Percentiles rank a stretch among this genome's conserved stretches.
Conservation (phyloP, 2,888 invertebrate species). For the Nomada ruficornis region DNA sequence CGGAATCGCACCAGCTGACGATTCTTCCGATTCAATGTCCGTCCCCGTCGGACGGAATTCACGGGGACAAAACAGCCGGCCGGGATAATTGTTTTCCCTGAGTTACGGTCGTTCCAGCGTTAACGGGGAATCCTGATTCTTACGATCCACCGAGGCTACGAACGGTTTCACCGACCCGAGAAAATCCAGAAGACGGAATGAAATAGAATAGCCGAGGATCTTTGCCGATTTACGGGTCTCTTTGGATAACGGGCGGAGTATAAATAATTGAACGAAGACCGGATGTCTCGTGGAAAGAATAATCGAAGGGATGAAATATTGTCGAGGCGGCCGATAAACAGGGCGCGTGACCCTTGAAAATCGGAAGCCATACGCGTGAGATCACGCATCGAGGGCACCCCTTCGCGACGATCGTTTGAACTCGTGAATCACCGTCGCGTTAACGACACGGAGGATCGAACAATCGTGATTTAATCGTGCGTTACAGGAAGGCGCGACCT, state of each 20-base stretch:
- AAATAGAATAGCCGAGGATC: background rate
- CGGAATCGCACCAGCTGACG: background rate
- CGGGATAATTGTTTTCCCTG: conserved; percentile 47
- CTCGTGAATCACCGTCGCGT: background rate
- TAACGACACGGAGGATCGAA: conserved; percentile 9
- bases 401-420: background rate
- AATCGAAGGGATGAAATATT: background rate
- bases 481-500: background rate
- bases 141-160: background rate
- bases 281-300: background rate
- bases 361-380: background rate
- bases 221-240: background rate
- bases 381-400: background rate
- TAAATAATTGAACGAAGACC: background rate
- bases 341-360: background rate
- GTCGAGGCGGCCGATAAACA: too few species aligned
- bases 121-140: conserved; percentile 34
- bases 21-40: conserved; percentile 19
- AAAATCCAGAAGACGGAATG: background rate
- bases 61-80: conserved; percentile 15
- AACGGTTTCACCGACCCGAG: conserved; percentile 16
- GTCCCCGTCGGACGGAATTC: conserved; percentile 19
- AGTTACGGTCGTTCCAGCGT: conserved; percentile 10
- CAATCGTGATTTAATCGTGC: conserved; percentile 25
- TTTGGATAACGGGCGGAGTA: background rate